phyloP scores from a whole-genome alignment of 2,797 vertebrate genomes.

The Triplophysa bombifrons region DNA sequence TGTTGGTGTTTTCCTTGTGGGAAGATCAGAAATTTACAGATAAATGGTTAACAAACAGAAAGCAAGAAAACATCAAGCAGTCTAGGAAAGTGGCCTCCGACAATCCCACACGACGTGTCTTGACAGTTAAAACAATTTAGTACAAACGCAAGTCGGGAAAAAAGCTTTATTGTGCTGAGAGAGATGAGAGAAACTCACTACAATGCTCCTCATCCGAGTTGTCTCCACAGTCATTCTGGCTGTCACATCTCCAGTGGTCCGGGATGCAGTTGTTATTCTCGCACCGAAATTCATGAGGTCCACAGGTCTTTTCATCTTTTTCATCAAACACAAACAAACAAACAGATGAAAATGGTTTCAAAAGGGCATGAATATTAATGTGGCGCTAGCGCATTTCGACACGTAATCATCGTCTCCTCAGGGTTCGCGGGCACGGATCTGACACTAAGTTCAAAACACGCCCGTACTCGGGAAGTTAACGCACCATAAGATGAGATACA shows the following conservation, averaged over 20 bases:
- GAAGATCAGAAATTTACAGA: constrained; percentile 44
- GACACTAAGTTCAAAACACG: constrained; percentile 75
- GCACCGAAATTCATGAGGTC: constrained; percentile 96
- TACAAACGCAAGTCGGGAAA: constrained; percentile 54
- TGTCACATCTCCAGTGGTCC: constrained; percentile 97
- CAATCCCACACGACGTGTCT: constrained; percentile 40
- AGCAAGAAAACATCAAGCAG: constrained; percentile 46
- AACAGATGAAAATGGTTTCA: constrained; percentile 77
- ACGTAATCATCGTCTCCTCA: constrained; percentile 75
- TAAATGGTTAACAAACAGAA: constrained; percentile 37
- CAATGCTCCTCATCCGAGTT: constrained; percentile 97
- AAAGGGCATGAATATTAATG: constrained; percentile 81
- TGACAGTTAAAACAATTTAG: constrained; percentile 45
- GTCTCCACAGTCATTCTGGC: constrained; percentile 97
- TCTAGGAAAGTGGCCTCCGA: constrained; percentile 44
- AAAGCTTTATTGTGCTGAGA: constrained; percentile 49
- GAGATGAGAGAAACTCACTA: constrained; percentile 83
- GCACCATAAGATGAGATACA: constrained; percentile 71
- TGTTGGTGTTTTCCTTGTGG: constrained; percentile 40
- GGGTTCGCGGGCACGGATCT: constrained; percentile 71
- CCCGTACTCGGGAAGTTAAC: constrained; percentile 65
- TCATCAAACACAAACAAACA: constrained; percentile 79
- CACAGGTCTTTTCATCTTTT: constrained; percentile 98
- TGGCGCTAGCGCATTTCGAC: constrained; percentile 63
- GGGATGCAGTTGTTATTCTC: constrained; percentile 99